These are phyloP conservation scores for Neosilurus hyrtlii DNA, from an alignment of 2,797 vertebrate genomes.

Conservation along the genomic window DNA sequence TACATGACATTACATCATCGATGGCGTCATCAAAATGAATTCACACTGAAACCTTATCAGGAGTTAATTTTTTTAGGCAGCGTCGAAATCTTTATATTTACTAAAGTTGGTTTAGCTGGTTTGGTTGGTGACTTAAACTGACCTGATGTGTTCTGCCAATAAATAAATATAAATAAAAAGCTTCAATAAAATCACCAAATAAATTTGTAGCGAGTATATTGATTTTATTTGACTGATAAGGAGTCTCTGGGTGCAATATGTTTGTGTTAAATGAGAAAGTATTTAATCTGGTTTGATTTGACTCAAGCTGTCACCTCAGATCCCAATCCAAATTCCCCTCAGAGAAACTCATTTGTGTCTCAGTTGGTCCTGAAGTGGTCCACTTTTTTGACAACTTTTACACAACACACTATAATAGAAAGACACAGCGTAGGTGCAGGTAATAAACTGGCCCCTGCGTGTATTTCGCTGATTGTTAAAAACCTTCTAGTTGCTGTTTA, in stretches of 20 bases:
- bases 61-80: too few relatives aligned
- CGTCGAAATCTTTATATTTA: too few relatives aligned
- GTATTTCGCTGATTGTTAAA: not conserved
- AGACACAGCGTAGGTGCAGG: not conserved
- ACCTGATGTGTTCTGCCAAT: not conserved
- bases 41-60: too few relatives aligned
- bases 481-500: not conserved
- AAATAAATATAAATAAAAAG: not conserved
- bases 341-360: not conserved
- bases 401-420: not conserved
- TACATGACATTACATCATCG: too few relatives aligned
- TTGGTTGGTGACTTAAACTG: not conserved
- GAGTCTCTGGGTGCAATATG: not conserved
- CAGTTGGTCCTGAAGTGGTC: not conserved
- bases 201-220: not conserved
- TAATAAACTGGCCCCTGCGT: not conserved
- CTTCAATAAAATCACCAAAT: not conserved
- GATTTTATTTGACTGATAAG: not conserved
- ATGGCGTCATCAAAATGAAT: too few relatives aligned
- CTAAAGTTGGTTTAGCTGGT: too few relatives aligned
- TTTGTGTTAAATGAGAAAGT: not conserved
- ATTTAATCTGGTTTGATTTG: conserved; percentile 2
- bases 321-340: not conserved
- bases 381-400: not conserved
- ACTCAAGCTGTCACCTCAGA: not conserved